Evolutionary conservation across 2,113 vertebrate species (phyloP).

Genomic region (zebrafish (Danio rerio)): GRCz12tu NC_133189.1:13398001-13398500

Average conservation of each 20-base stretch:
- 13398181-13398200: conserved; percentile 70
- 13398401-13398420: background rate
- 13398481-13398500: too few relatives aligned
- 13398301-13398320: conserved; percentile 85
- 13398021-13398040: conserved; percentile 86
- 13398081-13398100: conserved; percentile 80
- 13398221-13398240: conserved; percentile 68
- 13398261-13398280: conserved; percentile 70
- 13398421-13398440: too few relatives aligned
- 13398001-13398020: conserved; percentile 84
- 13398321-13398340: conserved; percentile 91
- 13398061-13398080: conserved; percentile 72
- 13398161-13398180: conserved; percentile 70
- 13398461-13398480: too few relatives aligned
- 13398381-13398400: background rate
- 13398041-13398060: conserved; percentile 88
- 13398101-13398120: conserved; percentile 82
- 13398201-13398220: conserved; percentile 54
- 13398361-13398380: background rate
- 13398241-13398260: conserved; percentile 79
- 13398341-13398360: conserved; percentile 69
- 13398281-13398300: conserved; percentile 74
- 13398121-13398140: conserved; percentile 74
- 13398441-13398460: too few relatives aligned
- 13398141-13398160: conserved; percentile 65